phyloP scores from a whole-genome alignment of 2,888 invertebrate species.

The Frankliniella fusca region DNA sequence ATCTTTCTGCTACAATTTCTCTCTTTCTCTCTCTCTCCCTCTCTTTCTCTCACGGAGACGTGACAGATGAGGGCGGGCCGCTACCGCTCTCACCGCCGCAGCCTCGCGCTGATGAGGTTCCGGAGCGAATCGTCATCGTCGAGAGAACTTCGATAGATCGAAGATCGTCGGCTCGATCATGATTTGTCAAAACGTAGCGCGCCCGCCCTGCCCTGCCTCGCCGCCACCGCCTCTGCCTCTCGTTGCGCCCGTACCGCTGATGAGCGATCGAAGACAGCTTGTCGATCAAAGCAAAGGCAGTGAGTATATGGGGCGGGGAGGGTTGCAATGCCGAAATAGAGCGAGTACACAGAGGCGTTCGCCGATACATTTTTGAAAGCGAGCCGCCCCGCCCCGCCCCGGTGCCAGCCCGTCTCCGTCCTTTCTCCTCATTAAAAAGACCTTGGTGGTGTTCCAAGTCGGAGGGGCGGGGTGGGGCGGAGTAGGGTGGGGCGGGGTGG shows the following conservation, averaged over 20 bases:
- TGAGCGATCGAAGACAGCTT: not conserved
- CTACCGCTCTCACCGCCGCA: not conserved
- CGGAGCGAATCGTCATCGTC: not conserved
- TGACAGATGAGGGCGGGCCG: conserved; percentile 1
- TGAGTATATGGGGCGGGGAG: not conserved
- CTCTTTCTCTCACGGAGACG: not conserved
- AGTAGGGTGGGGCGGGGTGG: not conserved
- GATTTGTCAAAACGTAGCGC: conserved; percentile 11
- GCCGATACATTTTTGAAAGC: not conserved
- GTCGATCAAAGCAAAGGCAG: not conserved
- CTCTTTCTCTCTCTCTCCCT: not conserved
- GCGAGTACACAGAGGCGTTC: not conserved
- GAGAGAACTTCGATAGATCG: conserved; percentile 7
- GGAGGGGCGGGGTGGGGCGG: not conserved
- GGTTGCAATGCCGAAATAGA: not conserved
- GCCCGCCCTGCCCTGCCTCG: not conserved
- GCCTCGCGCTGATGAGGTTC: conserved; percentile 5
- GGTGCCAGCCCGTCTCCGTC: not conserved
- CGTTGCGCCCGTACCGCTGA: not conserved
- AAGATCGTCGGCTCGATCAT: not conserved
- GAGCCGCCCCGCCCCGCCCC: not conserved
- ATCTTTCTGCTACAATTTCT: not conserved
- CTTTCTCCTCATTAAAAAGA: not conserved
- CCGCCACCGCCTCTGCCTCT: not conserved
- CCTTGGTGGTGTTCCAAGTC: not conserved